phyloP scores from a whole-genome alignment of 2,113 vertebrate genomes.

The Heteronetta atricapilla region DNA sequence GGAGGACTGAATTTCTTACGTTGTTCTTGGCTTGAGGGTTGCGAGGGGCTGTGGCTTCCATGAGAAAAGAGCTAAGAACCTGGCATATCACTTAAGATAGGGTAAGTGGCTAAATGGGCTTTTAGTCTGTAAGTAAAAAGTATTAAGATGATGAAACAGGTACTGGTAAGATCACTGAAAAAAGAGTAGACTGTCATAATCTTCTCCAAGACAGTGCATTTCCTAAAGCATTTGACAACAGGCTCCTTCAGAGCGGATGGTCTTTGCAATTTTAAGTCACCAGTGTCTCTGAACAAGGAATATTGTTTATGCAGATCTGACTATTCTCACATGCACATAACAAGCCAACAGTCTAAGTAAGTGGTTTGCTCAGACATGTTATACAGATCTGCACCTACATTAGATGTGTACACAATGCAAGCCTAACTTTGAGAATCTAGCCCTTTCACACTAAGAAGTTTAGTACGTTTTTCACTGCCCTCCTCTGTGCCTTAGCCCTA shows the following conservation, averaged over 20 bases:
- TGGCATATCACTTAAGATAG: neutral
- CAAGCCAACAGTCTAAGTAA: neutral
- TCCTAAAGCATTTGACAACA: neutral
- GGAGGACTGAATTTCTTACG: rapidly evolving
- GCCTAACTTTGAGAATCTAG: neutral
- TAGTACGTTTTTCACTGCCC: neutral
- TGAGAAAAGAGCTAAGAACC: neutral
- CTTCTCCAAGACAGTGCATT: neutral
- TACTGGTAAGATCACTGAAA: neutral
- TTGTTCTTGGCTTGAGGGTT: neutral
- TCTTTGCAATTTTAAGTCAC: neutral
- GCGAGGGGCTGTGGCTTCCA: neutral
- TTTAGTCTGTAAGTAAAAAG: neutral
- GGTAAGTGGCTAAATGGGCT: neutral
- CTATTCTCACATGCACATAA: rapidly evolving
- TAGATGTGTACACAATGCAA: neutral
- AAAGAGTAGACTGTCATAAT: neutral
- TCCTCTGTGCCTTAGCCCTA: neutral
- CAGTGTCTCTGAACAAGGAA: rapidly evolving
- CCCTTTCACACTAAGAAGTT: neutral
- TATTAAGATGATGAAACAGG: neutral
- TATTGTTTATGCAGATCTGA: neutral
- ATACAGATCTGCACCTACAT: neutral
- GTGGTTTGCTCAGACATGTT: neutral
- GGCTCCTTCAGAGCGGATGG: rapidly evolving